Conservation (phyloP, 2,797 vertebrate genomes). For the Graptemys geographica region DNA sequence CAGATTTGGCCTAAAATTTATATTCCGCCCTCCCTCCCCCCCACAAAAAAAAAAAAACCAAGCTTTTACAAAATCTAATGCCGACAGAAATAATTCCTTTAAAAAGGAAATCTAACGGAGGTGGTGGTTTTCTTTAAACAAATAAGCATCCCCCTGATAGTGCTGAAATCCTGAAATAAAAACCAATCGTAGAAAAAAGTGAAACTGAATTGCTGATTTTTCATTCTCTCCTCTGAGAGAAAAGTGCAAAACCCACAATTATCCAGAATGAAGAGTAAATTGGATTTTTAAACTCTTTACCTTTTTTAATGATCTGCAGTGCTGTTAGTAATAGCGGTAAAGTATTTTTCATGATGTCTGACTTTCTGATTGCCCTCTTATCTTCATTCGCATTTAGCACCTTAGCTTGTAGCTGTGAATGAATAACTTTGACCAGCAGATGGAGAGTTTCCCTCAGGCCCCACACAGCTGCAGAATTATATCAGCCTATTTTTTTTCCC, state of each 20-base stretch:
- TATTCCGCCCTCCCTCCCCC: accelerated
- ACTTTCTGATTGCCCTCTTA: background rate
- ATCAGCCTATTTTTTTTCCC: background rate
- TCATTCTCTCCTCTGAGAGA: background rate
- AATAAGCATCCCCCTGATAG: background rate
- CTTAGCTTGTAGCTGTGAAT: background rate
- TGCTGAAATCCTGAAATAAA: background rate
- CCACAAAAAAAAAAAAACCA: no score
- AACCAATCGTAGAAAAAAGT: background rate
- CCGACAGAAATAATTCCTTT: background rate
- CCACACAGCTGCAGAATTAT: no score
- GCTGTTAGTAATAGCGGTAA: background rate
- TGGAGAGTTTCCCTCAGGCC: background rate
- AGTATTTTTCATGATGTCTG: background rate
- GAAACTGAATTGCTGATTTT: background rate
- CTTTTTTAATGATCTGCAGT: background rate
- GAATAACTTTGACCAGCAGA: background rate
- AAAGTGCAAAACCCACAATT: background rate
- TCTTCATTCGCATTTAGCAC: background rate
- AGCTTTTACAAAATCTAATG: background rate
- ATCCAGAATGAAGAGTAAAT: background rate
- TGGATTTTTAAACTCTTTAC: background rate
- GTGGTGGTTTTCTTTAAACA: background rate
- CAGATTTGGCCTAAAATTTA: background rate
- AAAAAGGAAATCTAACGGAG: background rate